These are phyloP conservation scores for Sciurus niger DNA, from an alignment of 2,113 vertebrate species.

Conservation along the genomic window DNA sequence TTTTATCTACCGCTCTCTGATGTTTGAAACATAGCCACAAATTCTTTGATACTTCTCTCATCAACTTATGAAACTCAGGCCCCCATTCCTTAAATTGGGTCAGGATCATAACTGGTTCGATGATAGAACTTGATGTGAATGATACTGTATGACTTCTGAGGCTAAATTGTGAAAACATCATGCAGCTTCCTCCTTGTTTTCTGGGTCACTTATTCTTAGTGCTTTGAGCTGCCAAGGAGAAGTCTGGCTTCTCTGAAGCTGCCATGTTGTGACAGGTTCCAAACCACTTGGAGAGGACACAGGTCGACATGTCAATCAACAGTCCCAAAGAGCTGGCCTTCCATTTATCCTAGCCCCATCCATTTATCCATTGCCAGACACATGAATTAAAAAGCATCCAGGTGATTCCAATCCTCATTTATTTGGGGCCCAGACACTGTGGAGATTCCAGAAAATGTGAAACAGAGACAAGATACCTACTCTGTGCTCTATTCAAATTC, in stretches of 20 bases:
- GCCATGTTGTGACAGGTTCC: not conserved
- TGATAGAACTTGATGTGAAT: not conserved
- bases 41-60: not conserved
- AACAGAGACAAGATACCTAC: not conserved
- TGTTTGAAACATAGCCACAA: not conserved
- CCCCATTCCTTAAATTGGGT: not conserved
- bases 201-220: not conserved
- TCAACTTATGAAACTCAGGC: not conserved
- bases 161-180: not conserved
- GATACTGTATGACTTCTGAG: not conserved
- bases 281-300: not conserved
- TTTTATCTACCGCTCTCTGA: not conserved
- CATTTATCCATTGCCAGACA: conserved; percentile 6
- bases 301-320: not conserved
- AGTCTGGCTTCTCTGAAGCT: not conserved
- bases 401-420: not conserved
- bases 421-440: not conserved
- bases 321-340: not conserved
- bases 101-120: not conserved
- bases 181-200: not conserved
- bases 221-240: not conserved
- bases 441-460: not conserved
- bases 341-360: not conserved
- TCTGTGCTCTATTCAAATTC: not conserved
- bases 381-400: not conserved